These are phyloP conservation scores for Pseudomyrmex concolor DNA, from an alignment of 1,140 invertebrate species.

Conservation along the genomic window DNA sequence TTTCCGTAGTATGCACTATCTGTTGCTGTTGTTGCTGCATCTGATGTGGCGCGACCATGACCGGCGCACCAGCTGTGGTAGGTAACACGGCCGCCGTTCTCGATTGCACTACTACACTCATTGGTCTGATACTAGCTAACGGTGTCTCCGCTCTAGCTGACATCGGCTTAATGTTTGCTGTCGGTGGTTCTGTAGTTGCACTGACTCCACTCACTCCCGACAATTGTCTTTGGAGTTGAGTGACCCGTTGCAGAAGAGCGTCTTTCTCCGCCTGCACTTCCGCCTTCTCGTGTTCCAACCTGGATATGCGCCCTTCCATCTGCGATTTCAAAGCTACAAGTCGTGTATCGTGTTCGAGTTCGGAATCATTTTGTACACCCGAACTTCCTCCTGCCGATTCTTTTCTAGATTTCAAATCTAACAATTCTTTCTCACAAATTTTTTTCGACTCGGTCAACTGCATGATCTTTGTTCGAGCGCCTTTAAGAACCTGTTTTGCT, in stretches of 20 bases:
- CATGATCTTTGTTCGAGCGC: conserved; percentile 89
- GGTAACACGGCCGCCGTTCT: conserved; percentile 93
- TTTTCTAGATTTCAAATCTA: conserved; percentile 87
- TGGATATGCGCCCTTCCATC: conserved; percentile 89
- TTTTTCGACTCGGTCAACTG: conserved; percentile 89
- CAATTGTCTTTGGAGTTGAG: conserved; percentile 92
- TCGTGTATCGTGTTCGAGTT: conserved; percentile 86
- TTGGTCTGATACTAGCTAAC: conserved; percentile 95
- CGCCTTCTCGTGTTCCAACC: conserved; percentile 91
- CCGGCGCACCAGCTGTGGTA: conserved; percentile 86
- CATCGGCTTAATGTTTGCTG: conserved; percentile 98
- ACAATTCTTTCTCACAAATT: conserved; percentile 86
- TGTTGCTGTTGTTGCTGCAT: conserved; percentile 81
- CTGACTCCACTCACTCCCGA: conserved; percentile 89
- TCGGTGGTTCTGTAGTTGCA: conserved; percentile 90
- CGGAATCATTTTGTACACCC: conserved; percentile 68
- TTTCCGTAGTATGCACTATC: conserved; percentile 85
- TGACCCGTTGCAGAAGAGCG: conserved; percentile 89
- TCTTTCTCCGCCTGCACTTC: conserved; percentile 90
- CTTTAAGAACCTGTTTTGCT: conserved; percentile 90
- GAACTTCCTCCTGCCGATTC: conserved; percentile 75
- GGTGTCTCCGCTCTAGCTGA: conserved; percentile 92
- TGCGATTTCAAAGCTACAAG: conserved; percentile 89
- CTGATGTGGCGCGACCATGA: conserved; percentile 88
- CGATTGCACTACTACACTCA: conserved; percentile 91